phyloP scores from a whole-genome alignment of 1,140 invertebrate genomes.

The Drosophila gunungcola region DNA sequence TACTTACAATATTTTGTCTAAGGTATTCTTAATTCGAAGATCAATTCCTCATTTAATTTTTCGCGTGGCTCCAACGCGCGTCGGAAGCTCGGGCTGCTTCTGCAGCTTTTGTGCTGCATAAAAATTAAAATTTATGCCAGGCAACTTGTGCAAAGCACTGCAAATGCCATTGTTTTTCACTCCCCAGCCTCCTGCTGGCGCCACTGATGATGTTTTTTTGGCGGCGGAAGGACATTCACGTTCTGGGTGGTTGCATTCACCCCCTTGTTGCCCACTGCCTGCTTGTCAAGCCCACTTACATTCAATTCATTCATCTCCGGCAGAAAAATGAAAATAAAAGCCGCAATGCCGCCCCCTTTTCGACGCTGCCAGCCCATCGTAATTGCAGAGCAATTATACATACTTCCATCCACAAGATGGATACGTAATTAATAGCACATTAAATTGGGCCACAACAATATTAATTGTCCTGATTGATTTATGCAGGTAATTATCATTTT shows the following conservation, averaged over 20 bases:
- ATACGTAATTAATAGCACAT: slow-evolving; percentile 76
- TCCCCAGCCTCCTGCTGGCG: slow-evolving; percentile 2
- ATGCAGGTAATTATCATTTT: slow-evolving; percentile 71
- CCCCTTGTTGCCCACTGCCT: background rate
- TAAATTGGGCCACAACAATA: slow-evolving; percentile 70
- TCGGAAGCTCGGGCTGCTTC: slow-evolving; percentile 48
- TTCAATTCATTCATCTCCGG: slow-evolving; percentile 52
- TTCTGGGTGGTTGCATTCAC: slow-evolving; percentile 52
- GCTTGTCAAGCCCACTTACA: slow-evolving; percentile 56
- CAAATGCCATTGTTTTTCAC: slow-evolving; percentile 72
- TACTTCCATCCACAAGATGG: slow-evolving; percentile 60
- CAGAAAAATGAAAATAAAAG: slow-evolving; percentile 51
- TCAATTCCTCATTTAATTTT: background rate
- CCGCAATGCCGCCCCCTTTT: background rate
- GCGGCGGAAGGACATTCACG: slow-evolving; percentile 54
- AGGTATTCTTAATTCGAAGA: background rate
- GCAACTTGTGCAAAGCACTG: slow-evolving; percentile 78
- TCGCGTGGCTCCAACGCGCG: slow-evolving; percentile 41
- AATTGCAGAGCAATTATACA: slow-evolving; percentile 58
- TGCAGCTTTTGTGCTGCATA: slow-evolving; percentile 77
- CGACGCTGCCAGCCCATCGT: slow-evolving; percentile 13
- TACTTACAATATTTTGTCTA: background rate
- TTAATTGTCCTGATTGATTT: slow-evolving; percentile 74
- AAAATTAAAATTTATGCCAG: slow-evolving; percentile 80
- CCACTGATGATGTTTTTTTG: slow-evolving; percentile 42